These are phyloP conservation scores for Bolinopsis microptera DNA, from an alignment of 37 sponge, comb jelly and placozoan genomes.

Conservation along the genomic window DNA sequence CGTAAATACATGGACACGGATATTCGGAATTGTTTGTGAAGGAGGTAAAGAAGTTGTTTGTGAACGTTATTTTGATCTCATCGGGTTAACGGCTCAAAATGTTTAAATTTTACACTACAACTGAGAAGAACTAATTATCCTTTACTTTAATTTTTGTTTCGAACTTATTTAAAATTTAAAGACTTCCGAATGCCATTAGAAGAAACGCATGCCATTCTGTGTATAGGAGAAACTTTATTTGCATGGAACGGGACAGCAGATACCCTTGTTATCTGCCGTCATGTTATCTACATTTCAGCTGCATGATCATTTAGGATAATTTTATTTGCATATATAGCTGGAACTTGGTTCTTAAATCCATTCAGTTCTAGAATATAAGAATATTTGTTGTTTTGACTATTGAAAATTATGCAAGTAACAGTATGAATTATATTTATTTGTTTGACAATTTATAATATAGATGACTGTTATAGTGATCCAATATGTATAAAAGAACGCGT, in stretches of 20 bases:
- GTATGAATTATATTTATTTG: not conserved
- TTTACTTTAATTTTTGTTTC: not conserved
- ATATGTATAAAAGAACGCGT: not conserved
- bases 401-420: not conserved
- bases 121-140: not conserved
- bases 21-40: constrained; percentile 1
- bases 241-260: not conserved
- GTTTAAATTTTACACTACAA: not conserved
- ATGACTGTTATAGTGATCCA: not conserved
- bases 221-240: not conserved
- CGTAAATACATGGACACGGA: constrained; percentile 3
- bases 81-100: not conserved
- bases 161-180: not conserved
- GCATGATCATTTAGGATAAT: not conserved
- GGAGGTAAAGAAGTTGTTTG: not conserved
- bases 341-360: not conserved
- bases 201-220: not conserved
- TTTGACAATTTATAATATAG: not conserved
- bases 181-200: not conserved
- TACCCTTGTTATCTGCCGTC: not conserved
- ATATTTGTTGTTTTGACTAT: not conserved
- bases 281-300: not conserved
- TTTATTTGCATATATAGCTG: not conserved
- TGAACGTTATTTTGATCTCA: not conserved
- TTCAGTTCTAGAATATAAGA: not conserved